Base-by-base conservation (phyloP, 2,797 vertebrate genomes). In the Notoglanidium macrostoma region DNA sequence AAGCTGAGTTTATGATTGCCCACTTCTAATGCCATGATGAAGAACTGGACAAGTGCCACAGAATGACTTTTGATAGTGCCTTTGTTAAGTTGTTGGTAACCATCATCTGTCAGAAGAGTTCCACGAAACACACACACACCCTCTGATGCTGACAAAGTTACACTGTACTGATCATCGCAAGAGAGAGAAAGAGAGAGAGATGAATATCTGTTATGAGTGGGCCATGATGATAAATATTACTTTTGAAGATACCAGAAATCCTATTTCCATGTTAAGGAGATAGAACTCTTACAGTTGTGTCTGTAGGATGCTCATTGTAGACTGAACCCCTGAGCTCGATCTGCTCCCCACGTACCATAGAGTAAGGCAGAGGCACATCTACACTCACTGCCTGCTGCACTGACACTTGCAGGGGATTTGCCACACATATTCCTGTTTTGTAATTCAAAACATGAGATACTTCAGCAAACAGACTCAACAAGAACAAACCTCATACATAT, bases 1-100 rank as follows among this genome's bases (percentile, higher is more conserved):
- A 99, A 98, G 91, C 92, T 97, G 90, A 99, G 90, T 0, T 88
- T 93, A 92, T 98, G 97, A 23, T 96, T 93, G 3, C 97, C 97
- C 0, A 94, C 21, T 87, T 97, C 95, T 92, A 99, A 90, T 0
- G 96, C 97, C 90, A 99, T 94, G 49, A 99, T 89, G 2, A 89
- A 96, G 91, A 98, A 97, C 0, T 79, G 90, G 51, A 98, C 92
- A 0, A 84, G 17, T 0, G 81, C 87, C 2, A 92, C 95, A 0
- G 93, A 95, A 0, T 57, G 85, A 0, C 89, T 91, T 0, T 86
- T 6, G 2, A 98, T 73, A 0, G 0, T 0, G 0, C 89, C 86
- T 46, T 46, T 89, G 26, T 0, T n/a, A 87, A 95, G 93, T 67
- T 67, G 14, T 1, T 94, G 94, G 2, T 65, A 10, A 91, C 0